These are phyloP conservation scores for Paracentrotus lividus DNA, from an alignment of 53 echinoderm and acorn worm species.

Conservation along the genomic window DNA sequence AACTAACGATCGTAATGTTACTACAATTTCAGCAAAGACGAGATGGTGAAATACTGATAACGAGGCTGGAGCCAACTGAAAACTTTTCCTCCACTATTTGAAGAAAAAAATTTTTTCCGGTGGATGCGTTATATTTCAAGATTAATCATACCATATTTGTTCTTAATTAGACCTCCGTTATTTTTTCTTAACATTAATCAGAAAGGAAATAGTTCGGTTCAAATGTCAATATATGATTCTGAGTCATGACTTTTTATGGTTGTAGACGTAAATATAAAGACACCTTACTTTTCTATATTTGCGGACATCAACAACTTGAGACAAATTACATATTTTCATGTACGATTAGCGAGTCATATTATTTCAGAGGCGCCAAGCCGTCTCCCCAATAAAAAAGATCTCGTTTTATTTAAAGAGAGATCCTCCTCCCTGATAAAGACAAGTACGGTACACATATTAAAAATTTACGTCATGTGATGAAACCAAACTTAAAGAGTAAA, in stretches of 20 bases:
- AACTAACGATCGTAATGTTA: background rate
- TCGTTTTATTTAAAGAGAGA: background rate
- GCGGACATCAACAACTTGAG: background rate
- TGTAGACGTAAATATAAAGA: background rate
- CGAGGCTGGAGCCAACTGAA: background rate
- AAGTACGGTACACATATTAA: background rate
- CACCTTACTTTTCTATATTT: background rate
- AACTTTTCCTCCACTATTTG: background rate
- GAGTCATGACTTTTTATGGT: background rate
- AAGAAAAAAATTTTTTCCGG: background rate
- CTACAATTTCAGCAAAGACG: background rate
- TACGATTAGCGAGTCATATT: background rate
- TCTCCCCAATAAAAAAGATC: background rate
- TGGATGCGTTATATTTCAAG: background rate
- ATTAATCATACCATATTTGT: background rate
- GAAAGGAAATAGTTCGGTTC: background rate
- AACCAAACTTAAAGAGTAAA: slow-evolving; percentile 29
- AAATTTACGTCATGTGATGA: slow-evolving; percentile 8
- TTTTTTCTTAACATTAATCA: background rate
- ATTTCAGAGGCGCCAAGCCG: background rate
- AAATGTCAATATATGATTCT: background rate
- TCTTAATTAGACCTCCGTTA: background rate
- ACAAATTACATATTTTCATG: background rate
- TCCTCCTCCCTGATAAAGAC: background rate
- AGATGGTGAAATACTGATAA: background rate